phyloP scores from a whole-genome alignment of 2,888 invertebrate species.

The Mythimna ferrago region DNA sequence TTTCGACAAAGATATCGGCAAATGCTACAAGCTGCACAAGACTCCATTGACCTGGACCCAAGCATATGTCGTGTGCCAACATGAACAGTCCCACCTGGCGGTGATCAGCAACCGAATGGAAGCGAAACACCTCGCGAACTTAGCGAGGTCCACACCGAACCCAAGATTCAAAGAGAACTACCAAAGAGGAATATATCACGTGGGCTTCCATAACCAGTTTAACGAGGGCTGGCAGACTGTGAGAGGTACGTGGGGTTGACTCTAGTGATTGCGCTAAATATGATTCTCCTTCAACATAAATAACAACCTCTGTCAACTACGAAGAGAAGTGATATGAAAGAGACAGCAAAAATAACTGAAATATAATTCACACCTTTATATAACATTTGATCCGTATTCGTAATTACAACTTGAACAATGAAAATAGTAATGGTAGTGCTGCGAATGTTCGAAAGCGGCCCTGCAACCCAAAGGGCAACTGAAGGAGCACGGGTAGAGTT shows the following conservation, averaged over 20 bases:
- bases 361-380: no score
- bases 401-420: no score
- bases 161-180: slow-evolving; percentile 15
- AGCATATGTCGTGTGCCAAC: slow-evolving; percentile 73
- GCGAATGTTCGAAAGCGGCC: no score
- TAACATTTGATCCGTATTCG: no score
- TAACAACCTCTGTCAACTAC: no score
- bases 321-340: no score
- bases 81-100: slow-evolving; percentile 68
- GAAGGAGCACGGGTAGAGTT: no score
- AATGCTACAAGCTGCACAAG: slow-evolving; percentile 81
- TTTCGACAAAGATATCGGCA: slow-evolving; percentile 66
- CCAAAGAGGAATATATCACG: slow-evolving; percentile 52
- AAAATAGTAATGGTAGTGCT: no score
- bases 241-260: slow-evolving; percentile 65
- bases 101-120: slow-evolving; percentile 70
- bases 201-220: slow-evolving; percentile 70
- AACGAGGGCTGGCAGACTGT: slow-evolving; percentile 71
- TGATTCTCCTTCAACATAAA: no score
- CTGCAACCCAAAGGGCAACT: no score
- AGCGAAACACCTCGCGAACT: slow-evolving; percentile 30
- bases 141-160: slow-evolving; percentile 18
- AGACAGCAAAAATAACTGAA: no score
- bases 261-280: not conserved
- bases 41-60: slow-evolving; percentile 77